These are phyloP conservation scores for Latrodectus elegans DNA, from an alignment of 2,888 invertebrate species.

Conservation along the genomic window DNA sequence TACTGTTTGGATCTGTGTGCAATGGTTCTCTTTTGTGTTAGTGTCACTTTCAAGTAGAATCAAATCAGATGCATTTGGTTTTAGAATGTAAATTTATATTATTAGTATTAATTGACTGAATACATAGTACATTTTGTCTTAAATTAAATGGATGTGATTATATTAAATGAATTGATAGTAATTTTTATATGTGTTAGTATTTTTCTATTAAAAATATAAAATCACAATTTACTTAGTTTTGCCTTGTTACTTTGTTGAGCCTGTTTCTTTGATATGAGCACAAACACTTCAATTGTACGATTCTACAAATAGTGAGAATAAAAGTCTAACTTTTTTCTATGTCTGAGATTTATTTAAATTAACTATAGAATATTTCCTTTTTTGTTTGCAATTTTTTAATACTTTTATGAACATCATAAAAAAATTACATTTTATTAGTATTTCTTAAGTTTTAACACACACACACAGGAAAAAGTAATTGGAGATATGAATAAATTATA, in stretches of 20 bases:
- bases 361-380: no score
- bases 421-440: no score
- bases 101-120: constrained; percentile 1
- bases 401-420: no score
- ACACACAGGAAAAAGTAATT: no score
- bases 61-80: background rate
- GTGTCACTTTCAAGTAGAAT: constrained; percentile 3
- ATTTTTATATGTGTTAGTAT: constrained; percentile 50
- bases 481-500: no score
- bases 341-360: no score
- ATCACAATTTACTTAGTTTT: constrained; percentile 22
- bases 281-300: constrained; percentile 36
- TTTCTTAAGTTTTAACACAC: no score
- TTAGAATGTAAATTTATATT: constrained; percentile 24
- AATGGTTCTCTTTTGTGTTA: background rate
- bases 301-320: constrained; percentile 34
- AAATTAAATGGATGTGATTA: constrained; percentile 1
- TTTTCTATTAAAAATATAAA: constrained; percentile 48
- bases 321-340: constrained; percentile 34
- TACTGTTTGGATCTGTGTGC: background rate
- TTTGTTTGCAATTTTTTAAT: no score
- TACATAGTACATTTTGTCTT: constrained; percentile 19
- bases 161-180: constrained; percentile 13
- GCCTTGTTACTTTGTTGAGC: constrained; percentile 7
- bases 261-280: constrained; percentile 35